Base-by-base conservation (phyloP, 2,888 invertebrate species). In the Ennomos erosarius region DNA sequence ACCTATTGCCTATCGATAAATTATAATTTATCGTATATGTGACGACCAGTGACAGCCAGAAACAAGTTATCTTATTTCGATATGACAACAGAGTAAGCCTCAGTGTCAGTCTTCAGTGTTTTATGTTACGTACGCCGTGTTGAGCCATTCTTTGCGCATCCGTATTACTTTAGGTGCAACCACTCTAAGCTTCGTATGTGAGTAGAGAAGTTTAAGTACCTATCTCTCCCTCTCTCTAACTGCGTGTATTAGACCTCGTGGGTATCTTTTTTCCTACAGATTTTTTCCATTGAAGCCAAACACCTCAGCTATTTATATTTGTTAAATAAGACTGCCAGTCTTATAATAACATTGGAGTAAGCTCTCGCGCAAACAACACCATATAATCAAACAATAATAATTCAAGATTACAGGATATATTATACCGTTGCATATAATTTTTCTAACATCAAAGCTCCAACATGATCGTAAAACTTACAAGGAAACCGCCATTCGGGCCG, bases 81-180 rank as follows among this genome's bases (percentile, higher is more conserved):
- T 71, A 65, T 70, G 69, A 73, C 71, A 77, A 77, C 77, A 75
- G 68, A 70, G 68, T 70, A 71, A 71, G 74, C 66, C 70, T 71
- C 70, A 73, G 70, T 75, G 79, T 69, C 69, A 73, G 66, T 65
- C 68, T 62, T 69, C 69, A 73, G 66, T 64, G 69, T 62, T 67
- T 81, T 74, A 61, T 68, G 67, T 84, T 82, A 78, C 80, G 48
- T n/a, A n/a, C n/a, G n/a, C n/a, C n/a, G n/a, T n/a, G n/a, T n/a
- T n/a, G n/a, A n/a, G n/a, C n/a, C 26, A 55, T 55, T 75, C 75
- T 74, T 75, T 72, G 75, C 69, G 67, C 68, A 73, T 69, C 63
- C 46, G 52, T 62, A 71, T 55, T 62, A 76, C 42, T 16, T 16
- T 16, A 65, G 4, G 1, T 26, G 4, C 26, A 26, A 70, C 71